Base-by-base conservation (phyloP, 2,113 vertebrate species). In the Cranoglanis bouderius region DNA sequence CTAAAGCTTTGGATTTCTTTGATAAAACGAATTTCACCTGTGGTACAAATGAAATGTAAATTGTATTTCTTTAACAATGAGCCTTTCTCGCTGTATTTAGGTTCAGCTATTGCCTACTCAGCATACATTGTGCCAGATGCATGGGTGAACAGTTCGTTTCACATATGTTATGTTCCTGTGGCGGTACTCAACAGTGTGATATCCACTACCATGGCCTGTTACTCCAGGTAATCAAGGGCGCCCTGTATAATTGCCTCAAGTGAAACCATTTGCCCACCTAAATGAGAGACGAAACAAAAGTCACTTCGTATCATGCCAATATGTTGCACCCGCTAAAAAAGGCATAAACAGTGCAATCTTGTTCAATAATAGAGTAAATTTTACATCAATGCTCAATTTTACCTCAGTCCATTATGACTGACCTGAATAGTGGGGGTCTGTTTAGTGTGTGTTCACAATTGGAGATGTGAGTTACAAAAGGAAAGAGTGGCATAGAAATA, bases 51-150 rank as follows among this genome's bases (percentile, higher is more conserved):
- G 10, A 51, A 51, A 51, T 51, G 49, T 51, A 19, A 53, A 32
- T 19, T 78, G 19, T 75, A 43, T 43, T 40, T 14, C 12, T 49
- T 77, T 77, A 49, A 77, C 43, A 81, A 4, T 55, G 49, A 53
- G 29, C 18, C n/a, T 21, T 55, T 88, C 8, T 83, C 24, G 14
- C 12, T 61, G 59, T 80, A 46, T 90, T 9, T 94, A 99, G 98
- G 98, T 0, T 98, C 97, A 0, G 98, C 98, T 0, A 94, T 98
- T 26, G 95, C 96, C 0, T 99, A 99, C 85, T 97, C 96, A 0
- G 96, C 97, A 0, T 99, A 99, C 1, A 38, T 94, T 0, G 96
- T 99, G 91, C 98, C 98, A 0, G 93, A 94, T 2, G 94, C 92
- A 3, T 98, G 98, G 97, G 43, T 97, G 29, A 86, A 92, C 90